Base-by-base conservation (phyloP, 2,113 vertebrate species). In the Corythornis vintsioides region DNA sequence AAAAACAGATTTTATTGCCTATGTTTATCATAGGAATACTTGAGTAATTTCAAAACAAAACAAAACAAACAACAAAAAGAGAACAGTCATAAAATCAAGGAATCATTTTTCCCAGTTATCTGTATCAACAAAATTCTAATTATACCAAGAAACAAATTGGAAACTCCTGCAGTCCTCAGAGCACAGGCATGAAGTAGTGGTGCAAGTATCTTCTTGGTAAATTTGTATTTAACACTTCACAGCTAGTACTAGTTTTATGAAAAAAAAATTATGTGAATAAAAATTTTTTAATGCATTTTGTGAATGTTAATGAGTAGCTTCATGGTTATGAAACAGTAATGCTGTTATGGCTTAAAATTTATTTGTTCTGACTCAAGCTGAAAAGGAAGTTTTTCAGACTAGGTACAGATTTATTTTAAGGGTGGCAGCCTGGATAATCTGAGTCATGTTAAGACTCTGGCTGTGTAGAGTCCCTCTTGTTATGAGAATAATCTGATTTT, bases 341-440 rank as follows among this genome's bases (percentile, higher is more conserved):
- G 10, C 17, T 88, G 57, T 83, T 20, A 64, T 65, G 13, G 20
- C 28, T 78, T 88, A 29, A 81, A 95, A 86, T 7, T 35, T 93
- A 63, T 22, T 87, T 89, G 21, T 28, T 93, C 31, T 94, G 89
- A 82, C 50, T 92, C 59, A 91, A 35, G 57, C 53, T 86, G 80
- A 77, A 86, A 90, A 83, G 48, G 90, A 90, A 90, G 59, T 74
- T 90, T 53, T 90, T 77, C 73, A 86, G 70, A 83, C 67, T 64
- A 61, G 59, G 70, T 78, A 72, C 16, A 75, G 63, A 53, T 76
- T 71, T 92, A 40, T 94, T 94, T 95, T 69, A 88, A 84, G 77
- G 57, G 24, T 89, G 73, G 29, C 33, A 90, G 19, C 18, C 90
- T 78, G 80, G 65, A 69, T 90, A 88, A 86, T 86, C 80, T 83